phyloP scores from a whole-genome alignment of 2,888 invertebrate species.

The Andrena praecox region DNA sequence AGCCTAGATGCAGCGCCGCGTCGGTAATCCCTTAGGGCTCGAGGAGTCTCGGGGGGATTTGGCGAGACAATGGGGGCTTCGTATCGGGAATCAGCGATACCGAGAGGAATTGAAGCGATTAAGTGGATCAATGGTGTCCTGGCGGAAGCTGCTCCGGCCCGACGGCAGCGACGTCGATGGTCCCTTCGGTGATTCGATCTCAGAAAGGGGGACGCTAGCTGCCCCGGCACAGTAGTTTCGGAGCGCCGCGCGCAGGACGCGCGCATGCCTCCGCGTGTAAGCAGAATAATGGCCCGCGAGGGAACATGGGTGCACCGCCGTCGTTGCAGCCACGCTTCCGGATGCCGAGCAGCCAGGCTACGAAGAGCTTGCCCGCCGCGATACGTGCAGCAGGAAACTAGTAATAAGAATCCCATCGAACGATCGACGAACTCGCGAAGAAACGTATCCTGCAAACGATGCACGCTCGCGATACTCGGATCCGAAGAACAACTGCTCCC shows the following conservation, averaged over 20 bases:
- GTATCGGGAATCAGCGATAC: neutral
- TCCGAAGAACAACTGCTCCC: slow-evolving; percentile 39
- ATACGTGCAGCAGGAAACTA: slow-evolving; percentile 68
- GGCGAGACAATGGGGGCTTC: neutral
- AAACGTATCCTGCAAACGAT: slow-evolving; percentile 67
- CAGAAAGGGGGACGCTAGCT: neutral
- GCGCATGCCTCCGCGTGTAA: slow-evolving; percentile 14
- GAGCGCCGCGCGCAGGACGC: neutral
- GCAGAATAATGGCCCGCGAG: slow-evolving; percentile 50
- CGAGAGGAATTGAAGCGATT: neutral
- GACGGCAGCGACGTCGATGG: neutral
- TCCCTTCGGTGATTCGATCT: neutral
- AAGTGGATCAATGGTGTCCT: neutral
- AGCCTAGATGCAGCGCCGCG: slow-evolving; percentile 40
- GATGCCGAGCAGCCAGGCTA: slow-evolving; percentile 57
- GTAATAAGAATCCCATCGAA: slow-evolving; percentile 73
- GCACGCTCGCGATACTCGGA: slow-evolving; percentile 60
- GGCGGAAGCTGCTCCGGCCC: neutral
- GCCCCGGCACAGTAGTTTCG: neutral
- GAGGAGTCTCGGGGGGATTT: neutral
- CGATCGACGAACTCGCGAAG: slow-evolving; percentile 69
- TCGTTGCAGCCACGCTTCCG: slow-evolving; percentile 70
- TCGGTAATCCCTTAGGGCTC: neutral
- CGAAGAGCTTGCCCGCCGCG: slow-evolving; percentile 60
- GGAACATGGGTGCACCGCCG: slow-evolving; percentile 42